Evolutionary conservation across 1,140 invertebrate genomes (phyloP).

Genomic region (Ceratosolen fusciceps): DNA sequence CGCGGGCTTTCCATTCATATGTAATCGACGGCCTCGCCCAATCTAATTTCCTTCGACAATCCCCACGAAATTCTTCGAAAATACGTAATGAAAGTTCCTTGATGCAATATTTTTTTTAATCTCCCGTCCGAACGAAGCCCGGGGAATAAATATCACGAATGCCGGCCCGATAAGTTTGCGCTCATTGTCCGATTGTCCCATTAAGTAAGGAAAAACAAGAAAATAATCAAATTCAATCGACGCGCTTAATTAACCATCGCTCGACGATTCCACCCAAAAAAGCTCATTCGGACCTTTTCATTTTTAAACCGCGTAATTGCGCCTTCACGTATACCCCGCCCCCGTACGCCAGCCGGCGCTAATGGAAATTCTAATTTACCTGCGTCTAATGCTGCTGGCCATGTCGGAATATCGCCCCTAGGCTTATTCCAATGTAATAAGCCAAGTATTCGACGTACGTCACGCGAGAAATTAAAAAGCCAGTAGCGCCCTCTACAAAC

Average conservation of each 20-base stretch:
- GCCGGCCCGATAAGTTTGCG: not conserved
- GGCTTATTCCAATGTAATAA: too few relatives aligned
- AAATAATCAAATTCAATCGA: too few relatives aligned
- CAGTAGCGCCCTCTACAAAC: too few relatives aligned
- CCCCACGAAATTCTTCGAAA: slow-evolving; percentile 20
- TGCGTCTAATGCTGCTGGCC: not conserved
- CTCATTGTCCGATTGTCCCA: not conserved
- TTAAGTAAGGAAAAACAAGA: too few relatives aligned
- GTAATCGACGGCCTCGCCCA: slow-evolving; percentile 32
- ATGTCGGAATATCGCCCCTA: too few relatives aligned
- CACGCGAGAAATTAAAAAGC: too few relatives aligned
- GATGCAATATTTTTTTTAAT: slow-evolving; percentile 44
- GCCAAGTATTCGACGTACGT: not conserved
- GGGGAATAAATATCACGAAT: not conserved
- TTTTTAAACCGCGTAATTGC: not conserved
- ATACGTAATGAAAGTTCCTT: slow-evolving; percentile 27
- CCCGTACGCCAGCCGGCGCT: too few relatives aligned
- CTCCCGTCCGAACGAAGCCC: not conserved
- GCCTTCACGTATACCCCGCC: not conserved
- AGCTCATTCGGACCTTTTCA: not conserved
- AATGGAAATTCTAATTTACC: not conserved
- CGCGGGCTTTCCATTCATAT: slow-evolving; percentile 32
- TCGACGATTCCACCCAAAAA: not conserved
- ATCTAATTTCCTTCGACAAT: slow-evolving; percentile 46
- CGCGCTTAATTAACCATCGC: not conserved